Percentiles rank a stretch among this genome's conserved stretches.
Conservation (phyloP, 2,113 vertebrate genomes). For the Salvelinus alpinus region DNA sequence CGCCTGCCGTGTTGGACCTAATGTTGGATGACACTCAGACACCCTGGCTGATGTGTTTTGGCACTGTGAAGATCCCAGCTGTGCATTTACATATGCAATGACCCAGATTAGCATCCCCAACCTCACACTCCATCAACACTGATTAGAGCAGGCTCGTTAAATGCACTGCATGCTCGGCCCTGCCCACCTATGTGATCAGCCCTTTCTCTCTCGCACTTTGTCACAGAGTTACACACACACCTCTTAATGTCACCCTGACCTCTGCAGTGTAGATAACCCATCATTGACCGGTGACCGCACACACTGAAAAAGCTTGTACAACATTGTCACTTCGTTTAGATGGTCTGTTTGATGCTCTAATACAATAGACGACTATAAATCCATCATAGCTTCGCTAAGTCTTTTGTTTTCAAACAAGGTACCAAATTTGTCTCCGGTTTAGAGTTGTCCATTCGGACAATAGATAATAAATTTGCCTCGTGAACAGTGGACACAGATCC, state of each 20-base stretch:
- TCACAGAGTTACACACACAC: constrained; percentile 10
- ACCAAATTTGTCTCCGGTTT: no score
- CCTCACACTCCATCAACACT: constrained; percentile 80
- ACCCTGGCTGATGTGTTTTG: constrained; percentile 77
- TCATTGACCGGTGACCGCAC: neutral
- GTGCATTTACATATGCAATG: constrained; percentile 90
- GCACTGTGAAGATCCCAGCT: constrained; percentile 80
- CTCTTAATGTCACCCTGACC: neutral
- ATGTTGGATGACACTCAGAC: constrained; percentile 72
- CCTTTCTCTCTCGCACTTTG: constrained; percentile 21
- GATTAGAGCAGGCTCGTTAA: constrained; percentile 76
- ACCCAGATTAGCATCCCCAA: constrained; percentile 84
- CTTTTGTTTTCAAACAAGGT: no score
- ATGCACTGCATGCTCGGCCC: constrained; percentile 27
- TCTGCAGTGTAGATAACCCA: neutral
- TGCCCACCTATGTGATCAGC: constrained; percentile 32
- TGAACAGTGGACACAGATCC: no score
- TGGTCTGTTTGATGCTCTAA: no score
- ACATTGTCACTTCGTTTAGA: no score
- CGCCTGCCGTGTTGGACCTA: constrained; percentile 66
- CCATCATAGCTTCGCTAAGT: no score
- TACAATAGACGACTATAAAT: no score
- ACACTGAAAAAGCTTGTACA: neutral
- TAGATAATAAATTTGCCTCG: no score
- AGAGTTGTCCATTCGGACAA: no score